Evolutionary conservation across 2,113 vertebrate genomes (phyloP).

Genomic region (Mobula birostris): DNA sequence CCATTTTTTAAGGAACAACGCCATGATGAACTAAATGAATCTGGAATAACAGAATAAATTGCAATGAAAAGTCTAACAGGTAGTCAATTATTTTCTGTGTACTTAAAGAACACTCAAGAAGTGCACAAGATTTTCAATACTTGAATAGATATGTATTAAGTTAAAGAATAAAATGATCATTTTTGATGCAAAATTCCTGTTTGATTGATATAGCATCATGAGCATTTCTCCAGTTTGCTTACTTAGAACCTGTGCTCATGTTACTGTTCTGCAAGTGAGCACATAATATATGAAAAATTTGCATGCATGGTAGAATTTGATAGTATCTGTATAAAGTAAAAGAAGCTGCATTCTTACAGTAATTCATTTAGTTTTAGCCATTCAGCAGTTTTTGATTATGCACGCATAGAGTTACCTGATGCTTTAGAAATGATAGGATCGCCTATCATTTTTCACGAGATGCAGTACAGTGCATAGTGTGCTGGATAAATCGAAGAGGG

Average conservation of each 20-base stretch:
- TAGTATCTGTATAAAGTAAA: neutral
- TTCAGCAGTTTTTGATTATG: neutral
- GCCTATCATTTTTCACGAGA: neutral
- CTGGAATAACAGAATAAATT: neutral
- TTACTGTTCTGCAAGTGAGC: neutral
- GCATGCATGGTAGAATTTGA: neutral
- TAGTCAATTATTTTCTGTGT: neutral
- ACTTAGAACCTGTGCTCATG: neutral
- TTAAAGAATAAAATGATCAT: neutral
- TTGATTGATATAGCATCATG: neutral
- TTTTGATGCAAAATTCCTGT: neutral
- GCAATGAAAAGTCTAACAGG: neutral
- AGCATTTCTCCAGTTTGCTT: neutral
- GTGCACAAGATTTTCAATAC: neutral
- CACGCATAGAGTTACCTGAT: neutral
- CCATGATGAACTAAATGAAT: neutral
- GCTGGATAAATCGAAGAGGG: neutral
- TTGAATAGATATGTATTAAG: neutral
- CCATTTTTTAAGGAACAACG: neutral
- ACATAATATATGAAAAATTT: neutral
- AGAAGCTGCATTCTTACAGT: neutral
- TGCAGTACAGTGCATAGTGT: neutral
- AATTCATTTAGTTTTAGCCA: neutral
- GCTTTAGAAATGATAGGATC: neutral
- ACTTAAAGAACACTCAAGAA: neutral